phyloP scores from a whole-genome alignment of 2,888 invertebrate genomes.

The Aradus depressus region DNA sequence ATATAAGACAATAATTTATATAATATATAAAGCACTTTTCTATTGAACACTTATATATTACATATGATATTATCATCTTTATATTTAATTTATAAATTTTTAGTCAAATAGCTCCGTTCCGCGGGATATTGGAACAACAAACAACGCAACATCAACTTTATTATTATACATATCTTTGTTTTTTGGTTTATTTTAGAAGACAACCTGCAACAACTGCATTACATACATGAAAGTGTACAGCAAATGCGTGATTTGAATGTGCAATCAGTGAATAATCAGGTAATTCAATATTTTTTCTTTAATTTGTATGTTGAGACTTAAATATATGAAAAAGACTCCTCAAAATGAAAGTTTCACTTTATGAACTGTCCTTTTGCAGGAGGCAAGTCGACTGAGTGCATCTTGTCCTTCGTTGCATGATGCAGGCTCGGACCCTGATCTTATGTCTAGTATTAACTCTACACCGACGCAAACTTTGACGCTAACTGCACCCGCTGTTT shows the following conservation, averaged over 20 bases:
- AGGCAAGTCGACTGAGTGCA: constrained; percentile 51
- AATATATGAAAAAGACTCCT: too few species aligned
- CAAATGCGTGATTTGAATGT: constrained; percentile 58
- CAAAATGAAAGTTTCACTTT: constrained; percentile 27
- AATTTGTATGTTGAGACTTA: too few species aligned
- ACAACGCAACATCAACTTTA: not conserved
- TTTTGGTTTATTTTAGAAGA: constrained; percentile 45
- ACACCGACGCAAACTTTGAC: constrained; percentile 40
- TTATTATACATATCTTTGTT: constrained; percentile 5
- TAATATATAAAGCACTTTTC: too few species aligned
- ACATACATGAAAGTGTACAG: constrained; percentile 64
- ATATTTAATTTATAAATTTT: too few species aligned
- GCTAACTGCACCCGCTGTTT: constrained; percentile 26
- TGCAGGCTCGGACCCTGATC: constrained; percentile 42
- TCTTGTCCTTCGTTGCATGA: constrained; percentile 57
- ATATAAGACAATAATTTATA: too few species aligned
- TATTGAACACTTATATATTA: too few species aligned
- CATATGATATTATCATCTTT: too few species aligned
- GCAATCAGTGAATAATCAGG: constrained; percentile 34
- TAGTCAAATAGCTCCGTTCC: too few species aligned
- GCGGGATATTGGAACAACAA: too few species aligned
- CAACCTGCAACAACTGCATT: constrained; percentile 60
- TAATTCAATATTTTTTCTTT: constrained; percentile 20
- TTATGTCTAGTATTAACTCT: constrained; percentile 40
- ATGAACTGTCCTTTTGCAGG: constrained; percentile 32